phyloP scores from a whole-genome alignment of 2,113 vertebrate genomes.

The Silurus asotus region DNA sequence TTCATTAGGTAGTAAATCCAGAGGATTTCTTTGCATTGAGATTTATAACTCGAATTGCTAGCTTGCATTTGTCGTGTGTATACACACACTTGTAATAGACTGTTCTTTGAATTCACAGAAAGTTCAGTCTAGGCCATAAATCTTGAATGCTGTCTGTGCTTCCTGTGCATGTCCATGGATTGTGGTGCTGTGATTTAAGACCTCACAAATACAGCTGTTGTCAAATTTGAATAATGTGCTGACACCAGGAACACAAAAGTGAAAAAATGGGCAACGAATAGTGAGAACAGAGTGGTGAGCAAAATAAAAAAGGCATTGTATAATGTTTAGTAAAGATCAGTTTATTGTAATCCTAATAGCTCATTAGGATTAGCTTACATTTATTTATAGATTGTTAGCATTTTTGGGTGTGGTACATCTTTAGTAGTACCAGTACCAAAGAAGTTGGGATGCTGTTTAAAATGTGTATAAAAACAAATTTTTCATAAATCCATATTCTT shows the following conservation, averaged over 20 bases:
- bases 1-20: slow-evolving; percentile 1
- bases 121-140: background rate
- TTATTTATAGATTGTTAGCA: background rate
- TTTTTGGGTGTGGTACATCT: background rate
- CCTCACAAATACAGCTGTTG: slow-evolving; percentile 16
- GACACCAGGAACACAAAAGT: background rate
- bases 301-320: background rate
- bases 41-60: background rate
- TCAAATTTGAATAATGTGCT: slow-evolving; percentile 1
- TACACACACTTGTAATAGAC: background rate
- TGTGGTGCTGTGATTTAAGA: slow-evolving; percentile 19
- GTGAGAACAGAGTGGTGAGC: slow-evolving; percentile 2
- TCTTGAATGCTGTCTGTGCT: background rate
- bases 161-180: slow-evolving; percentile 1
- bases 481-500: no score
- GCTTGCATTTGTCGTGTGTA: background rate
- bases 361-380: background rate
- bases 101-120: background rate
- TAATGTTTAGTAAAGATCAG: background rate
- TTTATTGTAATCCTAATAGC: background rate
- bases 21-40: background rate
- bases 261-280: background rate
- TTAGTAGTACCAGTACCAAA: background rate
- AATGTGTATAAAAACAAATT: no score
- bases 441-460: no score